These are phyloP conservation scores for Anarhynchus alexandrinus DNA, from an alignment of 2,113 vertebrate species.

Conservation along the genomic window DNA sequence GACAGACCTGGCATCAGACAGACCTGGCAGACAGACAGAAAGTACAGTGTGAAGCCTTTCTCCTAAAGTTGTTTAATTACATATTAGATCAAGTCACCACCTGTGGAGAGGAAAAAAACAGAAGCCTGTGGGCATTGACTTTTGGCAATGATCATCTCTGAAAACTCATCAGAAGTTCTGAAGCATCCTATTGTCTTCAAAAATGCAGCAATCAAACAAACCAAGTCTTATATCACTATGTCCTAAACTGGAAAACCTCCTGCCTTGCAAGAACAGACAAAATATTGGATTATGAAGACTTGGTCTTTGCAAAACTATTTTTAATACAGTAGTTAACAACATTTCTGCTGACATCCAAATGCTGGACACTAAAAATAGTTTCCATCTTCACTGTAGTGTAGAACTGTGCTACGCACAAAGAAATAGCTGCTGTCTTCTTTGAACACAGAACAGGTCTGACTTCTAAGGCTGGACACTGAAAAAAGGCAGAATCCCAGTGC, in stretches of 20 bases:
- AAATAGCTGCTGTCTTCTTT: background rate
- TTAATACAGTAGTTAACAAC: background rate
- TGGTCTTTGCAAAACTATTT: background rate
- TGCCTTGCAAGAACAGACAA: background rate
- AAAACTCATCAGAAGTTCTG: background rate
- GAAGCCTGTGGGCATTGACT: background rate
- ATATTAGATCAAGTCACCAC: background rate
- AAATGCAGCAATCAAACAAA: background rate
- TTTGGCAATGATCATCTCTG: background rate
- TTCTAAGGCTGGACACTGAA: background rate
- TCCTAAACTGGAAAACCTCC: background rate
- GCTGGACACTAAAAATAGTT: slow-evolving; percentile 25
- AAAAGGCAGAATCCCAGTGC: background rate
- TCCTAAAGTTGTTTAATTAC: background rate
- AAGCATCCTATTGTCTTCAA: background rate
- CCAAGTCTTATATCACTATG: background rate
- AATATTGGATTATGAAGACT: background rate
- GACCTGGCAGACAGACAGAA: too few species aligned
- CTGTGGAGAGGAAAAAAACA: background rate
- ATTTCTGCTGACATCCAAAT: background rate
- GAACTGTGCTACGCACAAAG: background rate
- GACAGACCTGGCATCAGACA: background rate
- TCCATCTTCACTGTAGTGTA: background rate
- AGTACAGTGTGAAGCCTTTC: background rate
- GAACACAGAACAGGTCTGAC: background rate